phyloP scores from a whole-genome alignment of 2,888 invertebrate genomes.

The Metopia argyrocephala region DNA sequence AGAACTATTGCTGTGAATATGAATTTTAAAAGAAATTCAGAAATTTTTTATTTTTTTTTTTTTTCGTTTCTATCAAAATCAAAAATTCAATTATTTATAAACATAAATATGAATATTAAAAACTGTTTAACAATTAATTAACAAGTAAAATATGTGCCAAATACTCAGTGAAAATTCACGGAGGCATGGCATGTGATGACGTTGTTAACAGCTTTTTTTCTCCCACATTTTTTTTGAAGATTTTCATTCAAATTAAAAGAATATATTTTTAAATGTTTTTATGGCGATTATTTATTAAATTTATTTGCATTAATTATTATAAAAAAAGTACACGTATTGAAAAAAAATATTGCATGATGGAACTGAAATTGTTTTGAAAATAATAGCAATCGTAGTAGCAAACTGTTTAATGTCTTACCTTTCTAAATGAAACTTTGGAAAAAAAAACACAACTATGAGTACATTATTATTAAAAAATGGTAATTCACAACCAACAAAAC shows the following conservation, averaged over 20 bases:
- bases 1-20: too few relatives aligned
- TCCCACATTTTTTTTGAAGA: not conserved
- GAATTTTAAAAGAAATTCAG: too few relatives aligned
- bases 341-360: conserved; percentile 39
- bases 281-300: too few relatives aligned
- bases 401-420: not conserved
- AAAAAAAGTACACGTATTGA: not conserved
- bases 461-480: conserved; percentile 24
- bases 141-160: not conserved
- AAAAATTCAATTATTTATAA: too few relatives aligned
- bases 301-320: not conserved
- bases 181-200: conserved; percentile 9
- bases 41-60: too few relatives aligned
- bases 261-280: too few relatives aligned
- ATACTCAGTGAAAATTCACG: not conserved
- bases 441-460: not conserved
- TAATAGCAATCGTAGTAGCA: not conserved
- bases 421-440: conserved; percentile 13
- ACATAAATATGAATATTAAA: not conserved
- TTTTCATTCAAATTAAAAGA: not conserved
- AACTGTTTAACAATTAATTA: not conserved
- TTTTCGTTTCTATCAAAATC: too few relatives aligned
- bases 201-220: conserved; percentile 19
- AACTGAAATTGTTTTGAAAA: conserved; percentile 9
- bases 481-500: too few relatives aligned